Percentiles rank a stretch among this genome's conserved stretches.
These are phyloP conservation scores for Phoxinus phoxinus DNA, from an alignment of 2,113 vertebrate species.

Conservation along the genomic window DNA sequence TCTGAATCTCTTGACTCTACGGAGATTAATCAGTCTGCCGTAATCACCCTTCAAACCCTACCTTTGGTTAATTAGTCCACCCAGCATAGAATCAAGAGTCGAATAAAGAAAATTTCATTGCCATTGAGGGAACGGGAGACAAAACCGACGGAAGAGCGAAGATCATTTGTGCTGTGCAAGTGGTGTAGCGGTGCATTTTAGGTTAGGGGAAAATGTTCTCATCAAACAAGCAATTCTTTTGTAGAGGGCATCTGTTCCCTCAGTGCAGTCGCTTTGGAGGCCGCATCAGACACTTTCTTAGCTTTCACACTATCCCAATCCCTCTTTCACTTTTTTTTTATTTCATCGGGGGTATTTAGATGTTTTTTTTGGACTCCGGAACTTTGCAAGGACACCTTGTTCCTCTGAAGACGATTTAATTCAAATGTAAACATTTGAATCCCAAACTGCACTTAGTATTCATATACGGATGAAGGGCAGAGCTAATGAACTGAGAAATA, in stretches of 20 bases:
- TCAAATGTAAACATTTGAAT: conserved; percentile 35
- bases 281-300: conserved; percentile 27
- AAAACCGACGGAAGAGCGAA: conserved; percentile 1
- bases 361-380: conserved; percentile 35
- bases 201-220: conserved; percentile 41
- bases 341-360: conserved; percentile 45
- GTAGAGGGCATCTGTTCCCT: conserved; percentile 32
- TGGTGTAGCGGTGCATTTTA: conserved; percentile 25
- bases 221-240: conserved; percentile 48
- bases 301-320: conserved; percentile 30
- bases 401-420: conserved; percentile 38
- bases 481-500: not conserved
- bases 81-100: conserved; percentile 19
- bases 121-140: not conserved
- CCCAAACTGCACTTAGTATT: conserved; percentile 38
- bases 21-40: conserved; percentile 15
- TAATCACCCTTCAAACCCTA: conserved; percentile 39
- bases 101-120: not conserved
- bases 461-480: conserved; percentile 17
- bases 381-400: conserved; percentile 53
- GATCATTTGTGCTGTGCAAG: conserved; percentile 2
- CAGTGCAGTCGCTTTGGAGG: conserved; percentile 15
- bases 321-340: not conserved
- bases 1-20: not conserved
- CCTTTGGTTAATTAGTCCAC: conserved; percentile 42